Conservation (phyloP, 2,797 vertebrate species). For the Odontamblyopus lacepedii region DNA sequence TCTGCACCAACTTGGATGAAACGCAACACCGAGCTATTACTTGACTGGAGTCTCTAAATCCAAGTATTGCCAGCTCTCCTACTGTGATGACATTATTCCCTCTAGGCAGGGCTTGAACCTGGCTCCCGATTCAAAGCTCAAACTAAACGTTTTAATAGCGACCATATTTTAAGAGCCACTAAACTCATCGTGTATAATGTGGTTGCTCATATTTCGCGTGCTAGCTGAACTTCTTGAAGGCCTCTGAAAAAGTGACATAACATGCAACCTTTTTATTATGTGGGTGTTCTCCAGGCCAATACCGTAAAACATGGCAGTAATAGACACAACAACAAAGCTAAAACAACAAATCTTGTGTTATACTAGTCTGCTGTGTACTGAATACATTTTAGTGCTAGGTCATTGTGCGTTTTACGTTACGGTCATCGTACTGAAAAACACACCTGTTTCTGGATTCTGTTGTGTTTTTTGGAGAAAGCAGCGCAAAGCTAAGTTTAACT, state of each 20-base stretch:
- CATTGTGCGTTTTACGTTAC: conserved; percentile 35
- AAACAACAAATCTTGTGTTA: conserved; percentile 31
- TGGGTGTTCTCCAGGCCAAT: conserved; percentile 18
- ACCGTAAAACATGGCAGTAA: conserved; percentile 16
- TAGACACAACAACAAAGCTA: conserved; percentile 46
- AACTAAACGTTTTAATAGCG: conserved; percentile 51
- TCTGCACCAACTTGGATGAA: conserved; percentile 51
- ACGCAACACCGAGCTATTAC: conserved; percentile 50
- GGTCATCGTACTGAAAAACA: conserved; percentile 51
- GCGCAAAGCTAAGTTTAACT: conserved; percentile 27
- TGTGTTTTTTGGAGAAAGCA: conserved; percentile 53
- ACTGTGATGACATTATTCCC: conserved; percentile 57
- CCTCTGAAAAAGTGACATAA: conserved; percentile 30
- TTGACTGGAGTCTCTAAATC: conserved; percentile 49
- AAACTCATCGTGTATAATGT: conserved; percentile 41
- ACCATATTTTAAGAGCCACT: conserved; percentile 41
- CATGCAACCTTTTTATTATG: conserved; percentile 22
- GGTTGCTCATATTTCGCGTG: conserved; percentile 30
- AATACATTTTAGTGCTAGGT: conserved; percentile 35
- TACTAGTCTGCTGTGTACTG: conserved; percentile 39
- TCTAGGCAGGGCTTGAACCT: conserved; percentile 41
- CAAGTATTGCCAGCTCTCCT: conserved; percentile 45
- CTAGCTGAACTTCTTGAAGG: conserved; percentile 24
- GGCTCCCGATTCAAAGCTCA: conserved; percentile 38
- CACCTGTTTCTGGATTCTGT: conserved; percentile 52